These are phyloP conservation scores for Valencia hispanica DNA, from an alignment of 2,797 vertebrate genomes.

Conservation along the genomic window DNA sequence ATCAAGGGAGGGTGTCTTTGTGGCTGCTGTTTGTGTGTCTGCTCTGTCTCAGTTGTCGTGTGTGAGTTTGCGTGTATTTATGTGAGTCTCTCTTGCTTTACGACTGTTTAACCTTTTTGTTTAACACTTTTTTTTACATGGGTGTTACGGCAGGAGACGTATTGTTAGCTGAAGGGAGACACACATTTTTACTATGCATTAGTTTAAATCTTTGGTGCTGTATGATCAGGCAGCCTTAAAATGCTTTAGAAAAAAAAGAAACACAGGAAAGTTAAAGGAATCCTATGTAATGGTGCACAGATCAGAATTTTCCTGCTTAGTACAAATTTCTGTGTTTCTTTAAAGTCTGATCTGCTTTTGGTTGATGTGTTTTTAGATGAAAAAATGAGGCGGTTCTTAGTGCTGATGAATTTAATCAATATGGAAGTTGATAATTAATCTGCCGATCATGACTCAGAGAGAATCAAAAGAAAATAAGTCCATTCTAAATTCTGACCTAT, in stretches of 20 bases:
- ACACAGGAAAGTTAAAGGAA: neutral
- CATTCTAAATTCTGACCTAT: neutral
- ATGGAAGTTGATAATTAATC: neutral
- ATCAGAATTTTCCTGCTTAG: neutral
- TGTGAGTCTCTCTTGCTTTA: constrained; percentile 52
- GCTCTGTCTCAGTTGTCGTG: constrained; percentile 65
- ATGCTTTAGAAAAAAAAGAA: too few species aligned
- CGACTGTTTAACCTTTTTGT: constrained; percentile 48
- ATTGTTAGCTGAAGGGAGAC: constrained; percentile 17
- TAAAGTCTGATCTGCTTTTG: too few species aligned
- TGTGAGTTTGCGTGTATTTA: constrained; percentile 33
- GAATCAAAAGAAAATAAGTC: neutral
- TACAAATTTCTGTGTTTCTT: neutral
- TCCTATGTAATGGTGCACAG: neutral
- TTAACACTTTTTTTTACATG: constrained; percentile 13
- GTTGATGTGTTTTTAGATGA: neutral
- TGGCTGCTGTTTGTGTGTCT: constrained; percentile 67
- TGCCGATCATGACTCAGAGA: neutral
- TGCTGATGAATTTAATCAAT: neutral
- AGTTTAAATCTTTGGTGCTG: neutral
- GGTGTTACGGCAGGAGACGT: constrained; percentile 4
- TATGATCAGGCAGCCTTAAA: neutral
- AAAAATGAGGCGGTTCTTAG: neutral
- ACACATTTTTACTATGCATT: neutral
- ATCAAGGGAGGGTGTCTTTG: constrained; percentile 62